Evolutionary conservation across 2,797 vertebrate species (phyloP).

Genomic region (Dryobates pubescens): DNA sequence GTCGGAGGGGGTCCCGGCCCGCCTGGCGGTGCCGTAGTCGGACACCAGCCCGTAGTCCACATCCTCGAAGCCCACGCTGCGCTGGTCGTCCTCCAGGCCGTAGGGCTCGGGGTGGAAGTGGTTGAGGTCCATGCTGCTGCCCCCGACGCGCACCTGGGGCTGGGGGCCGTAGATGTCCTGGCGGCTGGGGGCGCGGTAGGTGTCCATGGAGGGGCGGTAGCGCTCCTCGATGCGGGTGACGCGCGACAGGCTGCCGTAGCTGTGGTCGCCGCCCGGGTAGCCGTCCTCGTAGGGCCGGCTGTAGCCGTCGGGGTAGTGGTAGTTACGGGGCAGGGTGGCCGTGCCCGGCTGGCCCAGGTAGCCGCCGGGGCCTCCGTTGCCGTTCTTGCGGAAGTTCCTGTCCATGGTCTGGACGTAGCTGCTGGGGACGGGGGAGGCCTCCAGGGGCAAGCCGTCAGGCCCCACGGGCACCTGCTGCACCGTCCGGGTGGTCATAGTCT

Average conservation of each 20-base stretch:
- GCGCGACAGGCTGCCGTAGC: constrained; percentile 88
- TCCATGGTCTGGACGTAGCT: constrained; percentile 87
- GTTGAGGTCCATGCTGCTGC: constrained; percentile 90
- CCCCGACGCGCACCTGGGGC: constrained; percentile 92
- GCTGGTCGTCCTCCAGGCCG: constrained; percentile 92
- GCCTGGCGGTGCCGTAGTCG: constrained; percentile 90
- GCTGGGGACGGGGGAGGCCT: constrained; percentile 82
- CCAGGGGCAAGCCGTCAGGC: constrained; percentile 89
- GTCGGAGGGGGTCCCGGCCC: constrained; percentile 76
- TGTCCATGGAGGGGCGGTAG: constrained; percentile 88
- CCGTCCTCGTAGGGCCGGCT: constrained; percentile 80
- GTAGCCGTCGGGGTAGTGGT: constrained; percentile 87
- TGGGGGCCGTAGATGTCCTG: constrained; percentile 94
- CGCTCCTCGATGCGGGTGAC: constrained; percentile 90
- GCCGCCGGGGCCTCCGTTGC: constrained; percentile 78
- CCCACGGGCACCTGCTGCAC: constrained; percentile 83
- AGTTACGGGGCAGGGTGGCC: constrained; percentile 91
- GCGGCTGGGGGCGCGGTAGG: constrained; percentile 89
- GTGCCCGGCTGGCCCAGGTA: constrained; percentile 81
- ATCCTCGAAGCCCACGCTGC: constrained; percentile 91
- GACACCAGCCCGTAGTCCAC: constrained; percentile 89
- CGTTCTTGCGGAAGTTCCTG: constrained; percentile 86
- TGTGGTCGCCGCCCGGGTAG: constrained; percentile 80
- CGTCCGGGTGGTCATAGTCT: constrained; percentile 90
- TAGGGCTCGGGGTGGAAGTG: constrained; percentile 91